Evolutionary conservation across 2,888 invertebrate species (phyloP).

Genomic region (Melanostoma scalare): DNA sequence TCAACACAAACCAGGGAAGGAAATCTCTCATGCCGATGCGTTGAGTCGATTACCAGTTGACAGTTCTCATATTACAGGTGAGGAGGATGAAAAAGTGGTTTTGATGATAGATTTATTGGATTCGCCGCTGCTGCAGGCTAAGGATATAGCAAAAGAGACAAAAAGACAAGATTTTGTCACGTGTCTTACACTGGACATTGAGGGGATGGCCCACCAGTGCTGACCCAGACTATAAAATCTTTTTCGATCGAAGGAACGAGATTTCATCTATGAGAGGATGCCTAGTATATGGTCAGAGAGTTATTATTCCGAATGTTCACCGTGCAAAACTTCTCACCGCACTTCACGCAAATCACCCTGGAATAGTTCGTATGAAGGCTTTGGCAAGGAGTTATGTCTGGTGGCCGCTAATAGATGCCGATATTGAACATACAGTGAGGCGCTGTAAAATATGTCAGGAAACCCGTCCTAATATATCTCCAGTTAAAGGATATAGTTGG

Average conservation of each 20-base stretch:
- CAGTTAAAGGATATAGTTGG: slow-evolving; percentile 18
- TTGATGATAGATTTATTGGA: background rate
- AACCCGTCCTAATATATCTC: slow-evolving; percentile 20
- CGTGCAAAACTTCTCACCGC: slow-evolving; percentile 11
- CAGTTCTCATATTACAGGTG: background rate
- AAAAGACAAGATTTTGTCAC: slow-evolving; percentile 14
- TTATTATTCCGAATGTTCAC: slow-evolving; percentile 39
- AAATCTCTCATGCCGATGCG: background rate
- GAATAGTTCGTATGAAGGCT: slow-evolving; percentile 30
- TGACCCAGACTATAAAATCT: slow-evolving; percentile 3
- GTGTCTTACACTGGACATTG: slow-evolving; percentile 2
- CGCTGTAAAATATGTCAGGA: slow-evolving; percentile 17
- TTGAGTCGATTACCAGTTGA: background rate
- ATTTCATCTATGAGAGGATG: slow-evolving; percentile 43
- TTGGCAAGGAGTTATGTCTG: slow-evolving; percentile 41
- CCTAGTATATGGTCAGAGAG: slow-evolving; percentile 50
- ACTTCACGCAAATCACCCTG: slow-evolving; percentile 34
- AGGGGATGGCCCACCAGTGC: background rate
- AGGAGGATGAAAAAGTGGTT: background rate
- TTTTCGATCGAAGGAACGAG: slow-evolving; percentile 5
- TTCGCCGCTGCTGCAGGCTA: background rate
- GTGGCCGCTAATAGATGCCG: slow-evolving; percentile 43
- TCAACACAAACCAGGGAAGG: background rate
- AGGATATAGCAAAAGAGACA: background rate
- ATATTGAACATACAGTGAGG: background rate